These are phyloP conservation scores for Drymodes brunneopygia DNA, from an alignment of 2,113 vertebrate genomes.

Conservation along the genomic window DNA sequence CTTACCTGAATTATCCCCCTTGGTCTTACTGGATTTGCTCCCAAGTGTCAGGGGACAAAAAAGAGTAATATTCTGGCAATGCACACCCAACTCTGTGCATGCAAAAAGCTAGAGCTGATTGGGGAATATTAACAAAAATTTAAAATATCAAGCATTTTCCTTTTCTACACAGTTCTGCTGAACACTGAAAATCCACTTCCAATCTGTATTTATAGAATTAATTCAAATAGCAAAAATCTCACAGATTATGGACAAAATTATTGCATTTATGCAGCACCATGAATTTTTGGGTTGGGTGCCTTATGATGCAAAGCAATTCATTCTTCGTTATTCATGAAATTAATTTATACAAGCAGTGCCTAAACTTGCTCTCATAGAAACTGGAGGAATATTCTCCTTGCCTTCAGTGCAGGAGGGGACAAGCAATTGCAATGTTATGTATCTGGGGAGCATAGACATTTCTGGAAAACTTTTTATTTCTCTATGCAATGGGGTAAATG, in stretches of 20 bases:
- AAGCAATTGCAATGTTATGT: not conserved
- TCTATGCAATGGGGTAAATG: not conserved
- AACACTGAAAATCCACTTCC: not conserved
- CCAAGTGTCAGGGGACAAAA: not conserved
- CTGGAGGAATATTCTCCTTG: not conserved
- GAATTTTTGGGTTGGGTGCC: not conserved
- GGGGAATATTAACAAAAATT: not conserved
- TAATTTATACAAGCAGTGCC: not conserved
- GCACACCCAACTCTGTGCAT: not conserved
- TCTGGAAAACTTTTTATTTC: not conserved
- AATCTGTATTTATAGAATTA: not conserved
- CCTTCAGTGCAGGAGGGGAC: not conserved
- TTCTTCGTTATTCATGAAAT: not conserved
- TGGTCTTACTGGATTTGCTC: not conserved
- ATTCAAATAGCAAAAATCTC: not conserved
- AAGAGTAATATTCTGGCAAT: not conserved
- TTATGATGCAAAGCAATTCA: not conserved
- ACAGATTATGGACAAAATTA: not conserved
- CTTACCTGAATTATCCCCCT: not conserved
- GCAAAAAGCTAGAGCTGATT: not conserved
- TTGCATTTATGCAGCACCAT: not conserved
- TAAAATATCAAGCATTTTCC: not conserved
- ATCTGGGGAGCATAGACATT: not conserved
- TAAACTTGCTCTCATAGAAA: not conserved
- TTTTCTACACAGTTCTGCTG: not conserved